Evolutionary conservation across 2,888 invertebrate genomes (phyloP), one percentile per base, ranked within the genome.

Genomic region (Crioceris asparagi): DNA sequence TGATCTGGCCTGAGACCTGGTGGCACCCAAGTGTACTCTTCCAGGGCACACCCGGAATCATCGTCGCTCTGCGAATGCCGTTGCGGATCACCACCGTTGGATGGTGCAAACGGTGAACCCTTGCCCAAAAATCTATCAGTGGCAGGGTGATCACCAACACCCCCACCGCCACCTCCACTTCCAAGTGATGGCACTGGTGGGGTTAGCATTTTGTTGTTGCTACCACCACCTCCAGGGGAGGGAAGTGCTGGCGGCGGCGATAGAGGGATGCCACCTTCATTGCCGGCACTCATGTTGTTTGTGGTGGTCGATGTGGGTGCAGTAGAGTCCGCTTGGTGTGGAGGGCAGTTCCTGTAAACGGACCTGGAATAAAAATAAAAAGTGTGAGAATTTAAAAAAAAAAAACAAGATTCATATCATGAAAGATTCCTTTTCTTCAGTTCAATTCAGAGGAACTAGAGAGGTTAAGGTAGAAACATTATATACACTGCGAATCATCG

Each of bases 11-110:
- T 77, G 11, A 96, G 70, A 44, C 94, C 94, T 2, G 91, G 90
- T 25, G 97, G 97, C 44, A 96, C 90, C 96, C 96, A 97, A 2
- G 93, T 92, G 65, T 94, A 96, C 65, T 97, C 96, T 63, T 97
- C 96, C 47, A 97, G 68, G 15, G 94, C 94, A 63, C 96, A 97
- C 7, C 97, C 96, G 36, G 91, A 91, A 67, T 97, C 97, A 61
- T 96, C 94, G 62, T 97, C 97, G 45, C 90, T 91, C 62, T 92
- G 91, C 32, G 90, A 87, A 57, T 87, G 85, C 43, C 87, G 66
- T 57, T 86, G 86, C 38, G 83, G 82, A 57, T 84, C 83, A 44
- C 54, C 54, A 3, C 83, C 80, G 34, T 67, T 65, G 40, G 55
- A 55, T n/a, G 61, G 64, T 4, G 61, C 56, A 46, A 63, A 65